Conservation (phyloP, 64 coral and sea anemone species). For the Anthopleura sola region DNA sequence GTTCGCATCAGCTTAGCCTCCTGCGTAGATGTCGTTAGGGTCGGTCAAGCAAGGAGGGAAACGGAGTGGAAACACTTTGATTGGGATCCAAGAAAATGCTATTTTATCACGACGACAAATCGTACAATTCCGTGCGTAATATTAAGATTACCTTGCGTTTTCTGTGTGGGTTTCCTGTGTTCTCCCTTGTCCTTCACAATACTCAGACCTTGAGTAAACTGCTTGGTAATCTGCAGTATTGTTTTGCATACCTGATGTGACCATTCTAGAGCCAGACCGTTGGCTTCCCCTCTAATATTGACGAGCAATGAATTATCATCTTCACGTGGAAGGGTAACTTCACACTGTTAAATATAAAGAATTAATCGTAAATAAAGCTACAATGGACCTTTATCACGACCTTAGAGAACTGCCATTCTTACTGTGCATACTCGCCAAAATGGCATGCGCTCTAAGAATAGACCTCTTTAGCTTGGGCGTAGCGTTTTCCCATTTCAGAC, state of each 20-base stretch:
- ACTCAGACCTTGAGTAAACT: neutral
- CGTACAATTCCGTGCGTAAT: neutral
- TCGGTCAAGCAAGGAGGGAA: no score
- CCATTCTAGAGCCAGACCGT: slow-evolving; percentile 65
- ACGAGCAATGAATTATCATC: slow-evolving; percentile 16
- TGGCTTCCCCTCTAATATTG: slow-evolving; percentile 45
- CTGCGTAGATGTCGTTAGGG: no score
- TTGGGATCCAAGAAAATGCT: no score
- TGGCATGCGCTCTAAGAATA: no score
- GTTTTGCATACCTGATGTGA: slow-evolving; percentile 74
- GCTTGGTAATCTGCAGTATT: slow-evolving; percentile 27
- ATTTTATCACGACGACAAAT: no score
- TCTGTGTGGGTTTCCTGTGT: neutral
- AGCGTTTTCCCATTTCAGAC: no score
- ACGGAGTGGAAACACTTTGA: no score
- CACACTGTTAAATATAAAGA: neutral
- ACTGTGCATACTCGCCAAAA: no score
- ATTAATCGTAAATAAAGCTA: neutral
- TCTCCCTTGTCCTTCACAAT: neutral
- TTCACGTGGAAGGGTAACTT: neutral
- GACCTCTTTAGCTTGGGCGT: no score
- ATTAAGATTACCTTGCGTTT: neutral
- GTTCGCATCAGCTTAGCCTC: no score
- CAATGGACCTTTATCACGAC: no score
- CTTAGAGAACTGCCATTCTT: no score